phyloP scores from a whole-genome alignment of 37 sponge, comb jelly and placozoan species.

The Cladorhizidae sp. region DNA sequence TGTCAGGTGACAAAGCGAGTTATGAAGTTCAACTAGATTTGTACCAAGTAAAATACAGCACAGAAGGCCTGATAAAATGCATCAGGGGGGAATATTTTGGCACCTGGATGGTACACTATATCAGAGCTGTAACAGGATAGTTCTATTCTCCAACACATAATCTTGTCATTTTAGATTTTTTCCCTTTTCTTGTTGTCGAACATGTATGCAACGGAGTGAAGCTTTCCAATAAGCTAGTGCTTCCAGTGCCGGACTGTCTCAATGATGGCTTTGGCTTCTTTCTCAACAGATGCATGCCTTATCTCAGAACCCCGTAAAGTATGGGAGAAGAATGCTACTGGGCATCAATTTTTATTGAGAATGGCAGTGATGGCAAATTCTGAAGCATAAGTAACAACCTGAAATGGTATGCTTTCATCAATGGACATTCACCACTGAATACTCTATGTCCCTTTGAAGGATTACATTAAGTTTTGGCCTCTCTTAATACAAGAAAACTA shows the following conservation, averaged over 20 bases:
- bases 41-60: slow-evolving; percentile 11
- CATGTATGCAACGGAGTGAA: slow-evolving; percentile 13
- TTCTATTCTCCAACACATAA: slow-evolving; percentile 21
- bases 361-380: slow-evolving; percentile 10
- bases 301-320: slow-evolving; percentile 6
- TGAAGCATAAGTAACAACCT: slow-evolving; percentile 3
- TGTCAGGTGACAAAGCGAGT: slow-evolving; percentile 17
- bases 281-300: slow-evolving; percentile 18
- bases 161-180: slow-evolving; percentile 18
- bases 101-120: slow-evolving; percentile 19
- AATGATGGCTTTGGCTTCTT: slow-evolving; percentile 13
- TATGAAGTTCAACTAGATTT: slow-evolving; percentile 21
- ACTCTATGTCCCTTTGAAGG: background rate
- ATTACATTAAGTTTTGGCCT: background rate
- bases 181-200: slow-evolving; percentile 16
- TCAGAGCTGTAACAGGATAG: slow-evolving; percentile 15
- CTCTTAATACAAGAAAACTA: background rate
- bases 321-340: slow-evolving; percentile 18
- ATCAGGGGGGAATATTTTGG: slow-evolving; percentile 6
- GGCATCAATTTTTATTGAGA: slow-evolving; percentile 9
- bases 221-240: slow-evolving; percentile 6
- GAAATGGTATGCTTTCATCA: background rate
- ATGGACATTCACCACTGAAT: slow-evolving; percentile 5
- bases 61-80: slow-evolving; percentile 10
- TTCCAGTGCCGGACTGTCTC: slow-evolving; percentile 4